These are phyloP conservation scores for Trichonephila clavipes DNA, from an alignment of 1,140 invertebrate species.

Conservation along the genomic window DNA sequence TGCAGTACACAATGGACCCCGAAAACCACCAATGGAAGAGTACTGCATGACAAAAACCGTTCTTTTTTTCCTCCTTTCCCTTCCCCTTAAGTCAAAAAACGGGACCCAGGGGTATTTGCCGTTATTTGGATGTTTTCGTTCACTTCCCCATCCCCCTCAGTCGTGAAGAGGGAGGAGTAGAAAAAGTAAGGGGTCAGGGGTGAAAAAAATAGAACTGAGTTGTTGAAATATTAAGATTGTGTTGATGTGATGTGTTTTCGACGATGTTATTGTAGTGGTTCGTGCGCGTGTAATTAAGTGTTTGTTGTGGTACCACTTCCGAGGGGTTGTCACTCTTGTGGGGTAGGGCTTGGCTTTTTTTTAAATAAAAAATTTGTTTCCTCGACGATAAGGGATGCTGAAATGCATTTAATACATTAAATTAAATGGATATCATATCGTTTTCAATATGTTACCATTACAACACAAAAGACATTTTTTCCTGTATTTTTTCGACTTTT, in stretches of 20 bases:
- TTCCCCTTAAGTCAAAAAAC: conserved; percentile 22
- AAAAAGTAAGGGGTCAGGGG: conserved; percentile 16
- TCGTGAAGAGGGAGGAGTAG: background rate
- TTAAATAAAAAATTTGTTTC: background rate
- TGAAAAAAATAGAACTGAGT: background rate
- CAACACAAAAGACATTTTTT: too few relatives aligned
- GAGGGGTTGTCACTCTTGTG: background rate
- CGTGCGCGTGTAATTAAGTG: conserved; percentile 22
- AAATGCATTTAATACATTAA: too few relatives aligned
- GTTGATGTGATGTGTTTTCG: background rate
- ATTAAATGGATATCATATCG: too few relatives aligned
- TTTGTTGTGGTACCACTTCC: conserved; percentile 32
- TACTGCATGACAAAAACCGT: conserved; percentile 25
- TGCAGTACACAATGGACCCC: conserved; percentile 19
- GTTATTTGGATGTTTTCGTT: conserved; percentile 54
- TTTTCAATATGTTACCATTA: too few relatives aligned
- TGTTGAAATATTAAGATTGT: conserved; percentile 15
- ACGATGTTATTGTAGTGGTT: background rate
- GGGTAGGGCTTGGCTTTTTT: background rate
- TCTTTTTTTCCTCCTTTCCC: conserved; percentile 15
- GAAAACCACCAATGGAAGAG: conserved; percentile 1
- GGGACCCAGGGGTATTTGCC: conserved; percentile 19
- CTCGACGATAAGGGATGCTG: background rate
- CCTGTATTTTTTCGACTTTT: too few relatives aligned
- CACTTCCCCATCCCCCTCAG: background rate